Evolutionary conservation across 2,797 vertebrate species (phyloP), one percentile per base, ranked within the genome.

Genomic region (Arnoldichthys spilopterus): DNA sequence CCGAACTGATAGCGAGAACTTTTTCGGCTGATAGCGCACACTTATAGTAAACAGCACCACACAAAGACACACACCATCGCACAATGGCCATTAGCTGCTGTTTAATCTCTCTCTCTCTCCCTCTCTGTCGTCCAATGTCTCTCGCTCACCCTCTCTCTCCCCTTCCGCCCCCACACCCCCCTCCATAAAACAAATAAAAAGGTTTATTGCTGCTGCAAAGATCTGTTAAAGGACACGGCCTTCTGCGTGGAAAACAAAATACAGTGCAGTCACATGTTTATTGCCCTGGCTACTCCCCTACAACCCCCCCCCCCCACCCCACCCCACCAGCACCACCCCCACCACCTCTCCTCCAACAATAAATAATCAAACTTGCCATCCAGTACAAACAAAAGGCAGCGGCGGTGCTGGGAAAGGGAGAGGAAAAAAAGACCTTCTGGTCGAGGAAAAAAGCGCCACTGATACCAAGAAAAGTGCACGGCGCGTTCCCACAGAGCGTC

Each of bases 321-420:
- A 4, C 51, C 95, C 51, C 26, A 2, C 24, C 54, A n/a, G n/a
- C 56, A 6, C 53, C 53, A 37, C 15, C 45, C 11, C 15, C 15
- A 2, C 90, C 93, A 93, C 95, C 76, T 22, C 9, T 56, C 95
- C 95, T 95, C 24, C 59, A 74, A 95, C 94, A 94, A 97, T 96
- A 98, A 97, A 97, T 98, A 98, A 98, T 96, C 95, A 96, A 96
- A 97, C 94, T 93, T 94, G 94, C 94, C 94, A 95, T 96, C 96
- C 96, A 98, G 96, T 96, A 95, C 95, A 97, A 98, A 98, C 96
- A 97, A 95, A 96, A 81, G n/a, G 76, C 75, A 68, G 93, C 89
- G 89, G 93, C 89, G 85, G 91, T 94, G 93, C 94, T 94, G 92
- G 90, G 91, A 92, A 77, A 51, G 45, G 22, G 59, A 62, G 59